Base-by-base conservation (phyloP, 2,113 vertebrate genomes). In the Canis aureus region DNA sequence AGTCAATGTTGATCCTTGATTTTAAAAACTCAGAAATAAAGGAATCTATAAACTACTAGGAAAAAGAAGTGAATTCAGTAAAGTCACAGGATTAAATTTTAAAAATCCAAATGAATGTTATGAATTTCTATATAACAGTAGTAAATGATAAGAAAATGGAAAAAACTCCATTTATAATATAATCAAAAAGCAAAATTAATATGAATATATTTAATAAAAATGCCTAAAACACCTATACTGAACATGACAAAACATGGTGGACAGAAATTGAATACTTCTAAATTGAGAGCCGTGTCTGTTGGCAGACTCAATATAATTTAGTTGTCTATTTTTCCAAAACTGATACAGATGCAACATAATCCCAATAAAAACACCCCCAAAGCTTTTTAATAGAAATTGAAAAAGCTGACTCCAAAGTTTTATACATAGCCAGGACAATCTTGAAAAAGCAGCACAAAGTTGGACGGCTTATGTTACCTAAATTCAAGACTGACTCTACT, bases 131-230 rank as follows among this genome's bases (percentile, higher is more conserved):
- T 35, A 53, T 4, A 87, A 4, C 9, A 49, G 38, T 69, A 10
- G 17, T n/a, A 84, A 93, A 60, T 11, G 51, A 55, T 59, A 38
- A 85, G 80, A 92, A 73, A 89, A 57, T 19, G 10, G 32, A 90
- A 49, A 55, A 3, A n/a, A n/a, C 38, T 66, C 51, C 57, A 55
- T 71, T 71, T 84, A 29, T 11, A 66, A 66, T 27, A 91, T 19
- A 69, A 78, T 43, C 53, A 55, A 74, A 91, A 76, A 60, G 11
- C 66, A 82, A 94, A 96, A 60, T 80, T 80, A 78, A 69, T 27
- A 88, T 38, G 2, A 69, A 88, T 60, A 16, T 27, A 49, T 32
- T 51, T 87, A 79, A 83, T 35, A 32, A 88, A 53, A 81, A 27
- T 19, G 27, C 69, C 60, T 25, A 81, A 87, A 67, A 81, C 27